Evolutionary conservation across 2,888 invertebrate genomes (phyloP).

Genomic region (Oxycera nigricornis): DNA sequence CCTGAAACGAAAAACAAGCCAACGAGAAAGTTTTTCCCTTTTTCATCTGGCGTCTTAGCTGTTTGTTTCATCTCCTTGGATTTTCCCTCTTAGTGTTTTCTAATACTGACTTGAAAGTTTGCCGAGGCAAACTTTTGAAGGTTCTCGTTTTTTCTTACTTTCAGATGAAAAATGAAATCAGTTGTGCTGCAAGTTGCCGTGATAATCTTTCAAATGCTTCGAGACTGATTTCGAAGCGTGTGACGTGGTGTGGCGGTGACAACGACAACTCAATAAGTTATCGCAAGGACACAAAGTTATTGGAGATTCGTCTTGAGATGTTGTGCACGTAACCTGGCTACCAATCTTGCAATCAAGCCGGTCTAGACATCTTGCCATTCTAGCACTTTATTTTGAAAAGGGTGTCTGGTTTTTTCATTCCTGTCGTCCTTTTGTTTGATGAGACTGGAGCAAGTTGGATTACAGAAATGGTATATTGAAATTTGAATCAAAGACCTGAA

Average conservation of each 20-base stretch:
- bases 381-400: too few relatives aligned
- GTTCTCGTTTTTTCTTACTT: not conserved
- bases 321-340: not conserved
- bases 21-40: constrained; percentile 10
- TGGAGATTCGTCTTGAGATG: constrained; percentile 15
- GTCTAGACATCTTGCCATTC: not conserved
- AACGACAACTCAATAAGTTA: not conserved
- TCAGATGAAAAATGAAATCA: not conserved
- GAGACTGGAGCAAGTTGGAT: too few relatives aligned
- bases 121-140: not conserved
- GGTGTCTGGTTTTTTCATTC: too few relatives aligned
- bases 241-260: not conserved
- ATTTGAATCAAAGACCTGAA: too few relatives aligned
- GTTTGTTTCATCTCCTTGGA: not conserved
- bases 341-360: not conserved
- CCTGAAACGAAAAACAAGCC: constrained; percentile 7
- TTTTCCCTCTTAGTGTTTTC: not conserved
- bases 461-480: too few relatives aligned
- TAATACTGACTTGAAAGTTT: not conserved
- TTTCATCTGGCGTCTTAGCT: not conserved
- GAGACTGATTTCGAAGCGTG: not conserved
- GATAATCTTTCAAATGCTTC: not conserved
- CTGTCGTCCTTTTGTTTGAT: too few relatives aligned
- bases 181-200: not conserved
- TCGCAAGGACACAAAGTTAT: not conserved